Conservation (phyloP, 2,888 invertebrate species). For the Isoperla grammatica region DNA sequence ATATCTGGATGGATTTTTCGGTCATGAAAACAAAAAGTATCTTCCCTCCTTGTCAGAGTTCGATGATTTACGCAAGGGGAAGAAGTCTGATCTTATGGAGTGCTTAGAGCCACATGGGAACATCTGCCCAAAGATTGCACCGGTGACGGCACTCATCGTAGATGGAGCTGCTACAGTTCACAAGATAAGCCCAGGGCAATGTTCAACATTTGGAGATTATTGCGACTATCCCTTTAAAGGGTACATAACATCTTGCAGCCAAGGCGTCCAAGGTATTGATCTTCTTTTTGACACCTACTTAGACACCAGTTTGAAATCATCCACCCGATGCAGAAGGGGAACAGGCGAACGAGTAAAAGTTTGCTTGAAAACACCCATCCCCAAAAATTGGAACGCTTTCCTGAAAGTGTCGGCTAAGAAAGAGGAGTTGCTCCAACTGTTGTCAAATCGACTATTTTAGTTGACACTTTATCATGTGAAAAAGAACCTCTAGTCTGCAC, state of each 20-base stretch:
- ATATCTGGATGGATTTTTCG: constrained; percentile 23
- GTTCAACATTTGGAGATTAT: neutral
- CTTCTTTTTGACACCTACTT: constrained; percentile 18
- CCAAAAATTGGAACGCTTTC: neutral
- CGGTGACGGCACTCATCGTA: neutral
- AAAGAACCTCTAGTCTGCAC: neutral
- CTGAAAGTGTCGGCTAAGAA: neutral
- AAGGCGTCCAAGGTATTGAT: constrained; percentile 16
- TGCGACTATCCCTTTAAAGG: neutral
- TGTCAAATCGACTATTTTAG: neutral
- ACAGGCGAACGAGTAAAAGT: constrained; percentile 21
- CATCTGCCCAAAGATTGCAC: neutral
- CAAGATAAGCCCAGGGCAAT: neutral
- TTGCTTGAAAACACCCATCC: neutral
- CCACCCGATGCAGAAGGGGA: constrained; percentile 2
- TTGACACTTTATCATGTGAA: neutral
- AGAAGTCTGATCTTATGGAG: neutral
- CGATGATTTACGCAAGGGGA: neutral
- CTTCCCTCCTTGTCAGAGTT: neutral
- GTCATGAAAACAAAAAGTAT: neutral
- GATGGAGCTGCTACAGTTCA: constrained; percentile 3
- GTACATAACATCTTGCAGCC: neutral
- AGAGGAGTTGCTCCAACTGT: neutral
- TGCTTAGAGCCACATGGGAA: neutral
- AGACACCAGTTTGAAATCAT: constrained; percentile 17